Percentiles rank a stretch among this genome's conserved stretches.
These are phyloP conservation scores for Chloroceryle amazona DNA, from an alignment of 2,797 vertebrate genomes.

Conservation along the genomic window DNA sequence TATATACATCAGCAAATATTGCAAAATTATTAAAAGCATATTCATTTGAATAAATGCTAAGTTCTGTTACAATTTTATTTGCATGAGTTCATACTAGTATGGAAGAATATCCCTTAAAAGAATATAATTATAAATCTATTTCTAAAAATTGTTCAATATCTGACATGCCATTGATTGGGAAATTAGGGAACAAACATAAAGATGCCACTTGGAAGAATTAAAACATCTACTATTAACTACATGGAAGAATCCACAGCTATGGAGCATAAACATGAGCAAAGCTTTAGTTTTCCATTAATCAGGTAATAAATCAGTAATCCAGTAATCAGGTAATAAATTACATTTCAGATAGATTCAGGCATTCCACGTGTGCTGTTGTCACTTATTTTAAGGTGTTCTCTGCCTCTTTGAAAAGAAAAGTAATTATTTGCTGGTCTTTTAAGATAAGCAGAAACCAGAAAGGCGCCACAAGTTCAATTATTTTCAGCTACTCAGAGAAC, in stretches of 20 bases:
- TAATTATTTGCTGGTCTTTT: neutral
- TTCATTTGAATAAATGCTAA: neutral
- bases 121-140: neutral
- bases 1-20: neutral
- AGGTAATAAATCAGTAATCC: neutral
- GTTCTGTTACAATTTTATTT: neutral
- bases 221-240: neutral
- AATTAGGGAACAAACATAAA: neutral
- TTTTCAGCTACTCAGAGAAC: neutral
- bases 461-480: fast-evolving
- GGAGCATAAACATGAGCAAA: neutral
- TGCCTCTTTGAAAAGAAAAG: neutral
- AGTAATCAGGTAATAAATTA: neutral
- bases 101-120: neutral
- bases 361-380: neutral
- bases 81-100: neutral
- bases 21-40: neutral
- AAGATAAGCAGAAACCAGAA: neutral
- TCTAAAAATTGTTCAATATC: neutral
- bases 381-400: neutral
- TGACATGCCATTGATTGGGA: neutral
- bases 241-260: neutral
- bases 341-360: neutral
- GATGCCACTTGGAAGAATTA: neutral
- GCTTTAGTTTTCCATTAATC: neutral